These are phyloP conservation scores for Trisateles emortualis DNA, from an alignment of 2,888 invertebrate genomes.

Conservation along the genomic window DNA sequence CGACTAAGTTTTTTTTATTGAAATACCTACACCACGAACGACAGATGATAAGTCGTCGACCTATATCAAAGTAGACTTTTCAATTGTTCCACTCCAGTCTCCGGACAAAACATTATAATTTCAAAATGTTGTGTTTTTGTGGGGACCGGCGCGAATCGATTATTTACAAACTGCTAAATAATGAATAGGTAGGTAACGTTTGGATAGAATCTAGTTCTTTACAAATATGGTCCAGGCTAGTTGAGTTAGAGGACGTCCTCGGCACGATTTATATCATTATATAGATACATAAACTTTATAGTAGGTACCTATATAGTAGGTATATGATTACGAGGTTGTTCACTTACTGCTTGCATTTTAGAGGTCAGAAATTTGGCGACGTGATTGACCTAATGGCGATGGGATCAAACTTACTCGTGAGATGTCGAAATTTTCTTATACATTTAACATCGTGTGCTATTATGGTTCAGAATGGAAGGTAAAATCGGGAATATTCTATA, in stretches of 20 bases:
- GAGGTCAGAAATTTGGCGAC: not conserved
- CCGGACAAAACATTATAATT: slow-evolving; percentile 59
- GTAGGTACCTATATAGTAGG: not conserved
- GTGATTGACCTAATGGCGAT: too few species aligned
- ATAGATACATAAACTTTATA: slow-evolving; percentile 10
- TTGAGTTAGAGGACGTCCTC: slow-evolving; percentile 32
- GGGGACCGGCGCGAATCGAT: slow-evolving; percentile 49
- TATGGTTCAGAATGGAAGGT: too few species aligned
- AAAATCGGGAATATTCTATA: too few species aligned
- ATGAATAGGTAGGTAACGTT: slow-evolving; percentile 3
- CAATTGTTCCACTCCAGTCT: slow-evolving; percentile 25
- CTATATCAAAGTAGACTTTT: slow-evolving; percentile 40
- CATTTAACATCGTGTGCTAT: too few species aligned
- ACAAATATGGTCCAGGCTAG: slow-evolving; percentile 21
- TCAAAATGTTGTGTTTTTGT: slow-evolving; percentile 68
- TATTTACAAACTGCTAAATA: slow-evolving; percentile 36
- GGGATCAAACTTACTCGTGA: too few species aligned
- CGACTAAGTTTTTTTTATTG: slow-evolving; percentile 1
- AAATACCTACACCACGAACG: slow-evolving; percentile 5
- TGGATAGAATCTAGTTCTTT: slow-evolving; percentile 36
- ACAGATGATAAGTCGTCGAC: slow-evolving; percentile 36
- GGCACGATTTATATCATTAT: slow-evolving; percentile 13
- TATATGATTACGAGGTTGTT: not conserved
- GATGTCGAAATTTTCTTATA: too few species aligned
- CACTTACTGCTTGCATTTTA: not conserved